Conservation (phyloP, 2,888 invertebrate genomes). For the Agelastica alni region DNA sequence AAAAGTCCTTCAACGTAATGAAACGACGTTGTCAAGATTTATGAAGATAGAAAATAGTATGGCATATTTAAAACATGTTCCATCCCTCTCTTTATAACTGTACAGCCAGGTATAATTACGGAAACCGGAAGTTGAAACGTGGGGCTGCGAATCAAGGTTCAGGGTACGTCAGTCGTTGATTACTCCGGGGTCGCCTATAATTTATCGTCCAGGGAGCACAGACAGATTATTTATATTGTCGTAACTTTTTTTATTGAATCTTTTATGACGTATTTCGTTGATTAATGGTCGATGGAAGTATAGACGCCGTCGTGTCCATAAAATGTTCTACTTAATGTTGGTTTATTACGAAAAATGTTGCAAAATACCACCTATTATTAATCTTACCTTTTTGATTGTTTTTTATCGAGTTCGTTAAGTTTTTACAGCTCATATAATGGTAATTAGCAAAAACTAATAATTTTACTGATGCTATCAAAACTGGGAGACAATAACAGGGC, state of each 20-base stretch:
- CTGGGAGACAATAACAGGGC: too few species aligned
- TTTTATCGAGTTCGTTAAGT: not conserved
- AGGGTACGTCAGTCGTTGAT: conserved; percentile 33
- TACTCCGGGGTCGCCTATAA: conserved; percentile 38
- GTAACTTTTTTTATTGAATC: conserved; percentile 41
- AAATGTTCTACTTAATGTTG: conserved; percentile 14
- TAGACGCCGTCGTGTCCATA: conserved; percentile 1
- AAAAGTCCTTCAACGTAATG: not conserved
- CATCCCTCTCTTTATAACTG: not conserved
- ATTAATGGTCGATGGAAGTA: conserved; percentile 29
- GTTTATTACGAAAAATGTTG: conserved; percentile 12
- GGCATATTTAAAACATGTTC: conserved; percentile 1
- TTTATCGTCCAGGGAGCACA: conserved; percentile 36
- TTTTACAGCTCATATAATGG: too few species aligned
- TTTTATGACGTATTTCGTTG: conserved; percentile 36
- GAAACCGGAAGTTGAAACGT: conserved; percentile 1
- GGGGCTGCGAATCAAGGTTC: conserved; percentile 37
- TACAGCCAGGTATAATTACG: conserved; percentile 7
- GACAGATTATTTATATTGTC: conserved; percentile 41
- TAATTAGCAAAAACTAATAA: too few species aligned
- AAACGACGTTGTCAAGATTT: not conserved
- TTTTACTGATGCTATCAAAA: too few species aligned
- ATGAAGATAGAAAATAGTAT: not conserved
- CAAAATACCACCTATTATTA: too few species aligned
- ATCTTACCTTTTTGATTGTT: not conserved